Evolutionary conservation across 1,140 invertebrate genomes (phyloP), one percentile per base, ranked within the genome.

Genomic region (Micrasema minimum): DNA sequence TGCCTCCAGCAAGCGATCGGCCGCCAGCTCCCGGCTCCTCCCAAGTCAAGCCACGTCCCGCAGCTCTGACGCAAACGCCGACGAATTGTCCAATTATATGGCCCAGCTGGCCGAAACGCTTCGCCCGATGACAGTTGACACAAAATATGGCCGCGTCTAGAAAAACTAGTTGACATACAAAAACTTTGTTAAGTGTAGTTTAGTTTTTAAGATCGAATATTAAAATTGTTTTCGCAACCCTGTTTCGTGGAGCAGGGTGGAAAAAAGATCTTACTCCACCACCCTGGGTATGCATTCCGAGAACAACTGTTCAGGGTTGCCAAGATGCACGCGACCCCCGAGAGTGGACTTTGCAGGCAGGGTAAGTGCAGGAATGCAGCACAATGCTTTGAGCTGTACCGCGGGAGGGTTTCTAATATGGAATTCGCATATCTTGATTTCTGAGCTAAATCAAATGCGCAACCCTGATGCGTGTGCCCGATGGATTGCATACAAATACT

Each of bases 381-480:
- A 59, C 18, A 59, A 59, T 38, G 55, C 55, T 59, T 59, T 59
- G 55, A 59, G 37, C 22, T 35, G 35, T 38, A 23, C 51, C 35
- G 55, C 26, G 55, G 35, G 55, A 7, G 37, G 22, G 10, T 59
- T 59, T 55, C 38, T 41, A 41, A 59, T 41, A 41, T 59, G 55
- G 55, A n/a, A 59, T 59, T 59, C 55, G 55, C 55, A 41, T 59
- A 59, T 59, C 55, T 59, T 23, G 35, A 38, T 20, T 59, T 14
- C 55, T 20, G 55, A 59, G 38, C 55, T 59, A 14, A 23, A 59
- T 41, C 18, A 59, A 59, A 59, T 41, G 55, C 35, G 55, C 55
- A 59, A 59, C 55, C 55, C 51, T 55, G n/a, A 37, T 35, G 51
- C 51, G 11, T 20, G 5, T 22, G 26, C 3, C 26, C 26, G 26